Conservation (phyloP, 2,113 vertebrate genomes). For the Naja naja region DNA sequence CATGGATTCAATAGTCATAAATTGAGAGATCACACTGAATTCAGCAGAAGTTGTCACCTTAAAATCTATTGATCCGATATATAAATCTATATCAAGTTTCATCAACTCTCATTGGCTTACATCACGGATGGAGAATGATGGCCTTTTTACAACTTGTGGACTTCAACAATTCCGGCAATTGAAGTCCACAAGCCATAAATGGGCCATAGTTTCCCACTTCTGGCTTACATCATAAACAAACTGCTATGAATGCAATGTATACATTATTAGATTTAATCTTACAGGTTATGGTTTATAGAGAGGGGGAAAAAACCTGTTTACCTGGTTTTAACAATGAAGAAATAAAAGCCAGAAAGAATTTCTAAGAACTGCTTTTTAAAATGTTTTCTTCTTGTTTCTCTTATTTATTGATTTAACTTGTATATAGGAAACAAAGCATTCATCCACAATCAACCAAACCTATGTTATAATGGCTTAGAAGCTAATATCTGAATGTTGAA, state of each 20-base stretch:
- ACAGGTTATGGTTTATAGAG: background rate
- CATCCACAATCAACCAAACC: background rate
- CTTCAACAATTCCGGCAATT: no score
- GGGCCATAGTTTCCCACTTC: no score
- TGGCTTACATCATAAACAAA: background rate
- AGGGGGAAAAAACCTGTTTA: background rate
- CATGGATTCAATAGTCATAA: background rate
- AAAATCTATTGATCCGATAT: background rate
- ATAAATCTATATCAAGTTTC: background rate
- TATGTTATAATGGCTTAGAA: background rate
- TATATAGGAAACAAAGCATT: background rate
- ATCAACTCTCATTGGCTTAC: background rate
- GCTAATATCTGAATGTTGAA: background rate
- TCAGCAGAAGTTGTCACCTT: background rate
- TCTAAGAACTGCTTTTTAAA: background rate
- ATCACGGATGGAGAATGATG: no score
- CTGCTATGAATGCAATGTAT: background rate
- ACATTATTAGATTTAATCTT: background rate
- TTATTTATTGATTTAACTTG: conserved; percentile 10
- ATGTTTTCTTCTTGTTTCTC: conserved; percentile 13
- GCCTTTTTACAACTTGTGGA: no score
- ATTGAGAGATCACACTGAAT: background rate
- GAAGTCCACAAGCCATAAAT: no score
- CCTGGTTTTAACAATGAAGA: background rate
- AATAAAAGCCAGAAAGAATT: background rate